Evolutionary conservation across 2,797 vertebrate species (phyloP).

Genomic region (Xyrichtys novacula): DNA sequence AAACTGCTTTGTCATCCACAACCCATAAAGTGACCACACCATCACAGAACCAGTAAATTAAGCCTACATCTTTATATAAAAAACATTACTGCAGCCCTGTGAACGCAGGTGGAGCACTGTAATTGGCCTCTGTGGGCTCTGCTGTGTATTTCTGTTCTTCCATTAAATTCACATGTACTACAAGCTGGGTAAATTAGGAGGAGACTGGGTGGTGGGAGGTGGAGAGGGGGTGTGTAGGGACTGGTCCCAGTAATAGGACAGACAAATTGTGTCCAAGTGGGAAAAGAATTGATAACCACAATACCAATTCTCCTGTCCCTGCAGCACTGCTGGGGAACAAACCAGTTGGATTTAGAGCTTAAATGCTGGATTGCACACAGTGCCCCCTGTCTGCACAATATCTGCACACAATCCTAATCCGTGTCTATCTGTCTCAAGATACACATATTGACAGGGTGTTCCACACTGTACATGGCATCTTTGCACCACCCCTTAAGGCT

Average conservation of each 20-base stretch:
- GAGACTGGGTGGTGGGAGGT: conserved; percentile 19
- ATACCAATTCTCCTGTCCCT: conserved; percentile 18
- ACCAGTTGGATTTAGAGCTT: conserved; percentile 41
- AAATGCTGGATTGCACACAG: conserved; percentile 41
- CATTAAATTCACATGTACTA: conserved; percentile 57
- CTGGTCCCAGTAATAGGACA: conserved; percentile 29
- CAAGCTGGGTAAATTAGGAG: conserved; percentile 45
- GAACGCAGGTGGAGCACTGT: conserved; percentile 47
- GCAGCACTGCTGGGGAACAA: conserved; percentile 16
- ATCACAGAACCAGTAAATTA: conserved; percentile 35
- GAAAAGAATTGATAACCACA: conserved; percentile 16
- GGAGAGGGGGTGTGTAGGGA: background rate
- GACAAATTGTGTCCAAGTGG: conserved; percentile 41
- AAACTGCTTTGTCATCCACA: conserved; percentile 56
- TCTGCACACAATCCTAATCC: conserved; percentile 64
- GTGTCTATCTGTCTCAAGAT: conserved; percentile 34
- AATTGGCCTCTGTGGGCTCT: conserved; percentile 68
- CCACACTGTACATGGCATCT: conserved; percentile 20
- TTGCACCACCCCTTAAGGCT: conserved; percentile 26
- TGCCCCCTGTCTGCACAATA: conserved; percentile 34
- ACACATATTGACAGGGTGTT: conserved; percentile 49
- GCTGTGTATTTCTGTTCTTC: conserved; percentile 35
- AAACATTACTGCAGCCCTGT: conserved; percentile 33
- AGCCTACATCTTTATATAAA: conserved; percentile 17
- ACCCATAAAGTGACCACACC: conserved; percentile 40